Evolutionary conservation across 2,888 invertebrate genomes (phyloP).

Genomic region (Rhingia rostrata): DNA sequence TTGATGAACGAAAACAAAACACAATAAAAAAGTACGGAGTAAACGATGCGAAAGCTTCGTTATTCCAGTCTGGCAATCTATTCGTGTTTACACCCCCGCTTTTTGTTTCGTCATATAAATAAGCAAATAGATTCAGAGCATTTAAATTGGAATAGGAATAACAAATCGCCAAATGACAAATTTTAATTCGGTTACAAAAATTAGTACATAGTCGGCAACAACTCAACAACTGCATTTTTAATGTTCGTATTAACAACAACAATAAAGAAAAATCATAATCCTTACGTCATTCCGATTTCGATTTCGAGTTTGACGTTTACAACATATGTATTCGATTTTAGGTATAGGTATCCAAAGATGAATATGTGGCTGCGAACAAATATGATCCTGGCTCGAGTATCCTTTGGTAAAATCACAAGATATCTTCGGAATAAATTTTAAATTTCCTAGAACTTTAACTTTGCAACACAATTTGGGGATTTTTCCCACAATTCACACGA

Average conservation of each 20-base stretch:
- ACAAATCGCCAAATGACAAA: conserved; percentile 33
- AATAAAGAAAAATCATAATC: conserved; percentile 33
- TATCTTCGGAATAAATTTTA: conserved; percentile 22
- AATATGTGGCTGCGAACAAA: conserved; percentile 17
- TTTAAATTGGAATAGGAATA: conserved; percentile 36
- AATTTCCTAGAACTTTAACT: conserved; percentile 21
- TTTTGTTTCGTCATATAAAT: conserved; percentile 3
- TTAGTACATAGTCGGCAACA: not conserved
- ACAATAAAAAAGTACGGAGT: conserved; percentile 49
- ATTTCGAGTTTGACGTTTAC: conserved; percentile 63
- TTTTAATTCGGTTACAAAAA: conserved; percentile 29
- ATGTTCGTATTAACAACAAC: conserved; percentile 31
- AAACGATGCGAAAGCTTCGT: conserved; percentile 55
- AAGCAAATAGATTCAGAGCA: conserved; percentile 30
- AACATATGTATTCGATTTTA: conserved; percentile 58
- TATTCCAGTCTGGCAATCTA: conserved; percentile 65
- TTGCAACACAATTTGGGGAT: conserved; percentile 12
- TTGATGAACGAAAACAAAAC: conserved; percentile 60
- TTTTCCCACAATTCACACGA: conserved; percentile 45
- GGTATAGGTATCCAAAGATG: conserved; percentile 62
- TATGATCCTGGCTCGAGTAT: conserved; percentile 44
- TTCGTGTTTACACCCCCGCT: conserved; percentile 60
- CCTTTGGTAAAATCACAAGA: conserved; percentile 57
- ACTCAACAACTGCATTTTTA: conserved; percentile 7
- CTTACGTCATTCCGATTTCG: conserved; percentile 70